Evolutionary conservation across 1,140 invertebrate genomes (phyloP).

Genomic region (Halesus radiatus): DNA sequence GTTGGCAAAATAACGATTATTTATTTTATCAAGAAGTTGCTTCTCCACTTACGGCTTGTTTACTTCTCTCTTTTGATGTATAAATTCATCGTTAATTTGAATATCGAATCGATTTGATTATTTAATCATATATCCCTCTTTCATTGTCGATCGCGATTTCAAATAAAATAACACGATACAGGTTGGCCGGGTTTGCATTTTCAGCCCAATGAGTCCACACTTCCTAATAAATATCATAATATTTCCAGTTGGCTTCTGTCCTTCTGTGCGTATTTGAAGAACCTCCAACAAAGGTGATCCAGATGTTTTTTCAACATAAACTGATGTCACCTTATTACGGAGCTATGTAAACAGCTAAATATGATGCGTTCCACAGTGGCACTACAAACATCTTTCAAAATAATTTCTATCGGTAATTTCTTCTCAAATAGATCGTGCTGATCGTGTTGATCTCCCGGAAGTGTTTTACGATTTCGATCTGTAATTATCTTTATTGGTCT

Average conservation of each 20-base stretch:
- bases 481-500: background rate
- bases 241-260: too few species aligned
- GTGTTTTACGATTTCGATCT: constrained; percentile 3
- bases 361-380: too few species aligned
- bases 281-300: too few species aligned
- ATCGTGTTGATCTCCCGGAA: background rate
- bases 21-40: background rate
- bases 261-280: too few species aligned
- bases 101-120: background rate
- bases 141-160: background rate
- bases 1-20: background rate
- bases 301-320: too few species aligned
- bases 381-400: too few species aligned
- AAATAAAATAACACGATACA: too few species aligned
- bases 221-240: too few species aligned
- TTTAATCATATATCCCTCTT: background rate
- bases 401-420: background rate
- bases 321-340: too few species aligned
- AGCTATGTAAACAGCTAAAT: too few species aligned
- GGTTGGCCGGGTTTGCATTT: too few species aligned
- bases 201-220: too few species aligned
- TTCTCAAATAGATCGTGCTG: background rate
- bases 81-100: background rate
- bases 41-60: background rate
- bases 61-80: background rate